phyloP scores from a whole-genome alignment of 1,140 invertebrate genomes.

The Chionoecetes opilio region DNA sequence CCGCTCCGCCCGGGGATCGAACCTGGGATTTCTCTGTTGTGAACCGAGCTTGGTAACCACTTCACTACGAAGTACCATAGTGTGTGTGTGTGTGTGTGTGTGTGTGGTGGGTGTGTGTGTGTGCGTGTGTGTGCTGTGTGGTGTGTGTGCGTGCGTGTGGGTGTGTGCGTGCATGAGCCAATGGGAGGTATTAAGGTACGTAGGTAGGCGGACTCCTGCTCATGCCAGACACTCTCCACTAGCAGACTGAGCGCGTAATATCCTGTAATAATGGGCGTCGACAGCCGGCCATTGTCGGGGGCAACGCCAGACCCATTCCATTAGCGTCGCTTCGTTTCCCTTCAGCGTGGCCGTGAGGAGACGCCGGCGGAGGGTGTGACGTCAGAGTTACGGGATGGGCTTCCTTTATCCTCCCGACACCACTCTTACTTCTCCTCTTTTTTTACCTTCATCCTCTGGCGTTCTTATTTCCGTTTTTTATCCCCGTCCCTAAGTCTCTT shows the following conservation, averaged over 20 bases:
- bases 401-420: neutral
- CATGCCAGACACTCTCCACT: neutral
- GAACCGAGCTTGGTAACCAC: too few species aligned
- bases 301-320: slow-evolving; percentile 31
- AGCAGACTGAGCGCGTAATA: slow-evolving; percentile 35
- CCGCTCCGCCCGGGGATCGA: too few species aligned
- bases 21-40: too few species aligned
- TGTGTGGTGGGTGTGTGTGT: too few species aligned
- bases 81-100: too few species aligned
- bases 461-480: neutral
- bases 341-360: slow-evolving; percentile 25
- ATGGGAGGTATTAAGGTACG: neutral
- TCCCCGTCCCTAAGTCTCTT: neutral
- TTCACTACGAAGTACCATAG: too few species aligned
- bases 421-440: neutral
- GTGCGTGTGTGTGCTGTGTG: too few species aligned
- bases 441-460: neutral
- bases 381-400: slow-evolving; percentile 29
- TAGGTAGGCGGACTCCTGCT: neutral
- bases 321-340: slow-evolving; percentile 56
- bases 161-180: neutral
- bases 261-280: slow-evolving; percentile 50
- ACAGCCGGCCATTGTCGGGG: slow-evolving; percentile 53
- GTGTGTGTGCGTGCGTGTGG: too few species aligned
- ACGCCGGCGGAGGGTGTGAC: slow-evolving; percentile 36